Evolutionary conservation across 2,797 vertebrate species (phyloP), one percentile per base, ranked within the genome.

Genomic region (Acanthurus lineatus): DNA sequence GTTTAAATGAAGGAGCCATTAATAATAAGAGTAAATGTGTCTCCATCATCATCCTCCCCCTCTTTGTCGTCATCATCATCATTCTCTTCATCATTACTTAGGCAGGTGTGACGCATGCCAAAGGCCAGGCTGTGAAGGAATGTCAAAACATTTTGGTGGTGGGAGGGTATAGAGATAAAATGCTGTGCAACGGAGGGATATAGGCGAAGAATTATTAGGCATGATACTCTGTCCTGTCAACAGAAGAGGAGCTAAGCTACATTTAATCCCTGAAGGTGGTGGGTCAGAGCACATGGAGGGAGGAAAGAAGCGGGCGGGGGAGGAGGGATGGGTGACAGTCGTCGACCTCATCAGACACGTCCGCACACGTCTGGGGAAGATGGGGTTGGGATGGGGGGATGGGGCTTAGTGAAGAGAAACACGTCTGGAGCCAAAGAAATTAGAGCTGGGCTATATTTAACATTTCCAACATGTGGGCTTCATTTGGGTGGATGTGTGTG

Each of bases 381-480:
- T 52, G 64, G 60, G 68, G 16, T 28, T 28, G 28, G 28, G 28
- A 2, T 4, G 20, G 57, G 51, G 67, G 59, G 44, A 5, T n/a
- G 54, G 66, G 71, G 35, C 44, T 57, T 3, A 20, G 53, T 14
- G 47, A 52, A 47, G 54, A 80, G 76, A 87, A 84, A 69, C 67
- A 72, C 5, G 69, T 22, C 72, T 40, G 59, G 76, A 85, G 83
- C 83, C 81, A 86, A 80, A 76, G 78, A 79, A 91, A 88, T 86
- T 77, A 75, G 79, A 62, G 86, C 78, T 42, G 65, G 42, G 86
- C 88, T 95, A 95, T 92, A 93, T 95, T 95, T 95, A 95, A 92
- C 91, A 83, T 93, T 79, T 82, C 74, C 78, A 89, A 91, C 94
- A 94, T 93, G 92, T 94, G 93, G 92, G 91, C 88, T 93, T 92